These are phyloP conservation scores for Ruditapes philippinarum DNA, from an alignment of 1,140 invertebrate genomes.

Conservation along the genomic window DNA sequence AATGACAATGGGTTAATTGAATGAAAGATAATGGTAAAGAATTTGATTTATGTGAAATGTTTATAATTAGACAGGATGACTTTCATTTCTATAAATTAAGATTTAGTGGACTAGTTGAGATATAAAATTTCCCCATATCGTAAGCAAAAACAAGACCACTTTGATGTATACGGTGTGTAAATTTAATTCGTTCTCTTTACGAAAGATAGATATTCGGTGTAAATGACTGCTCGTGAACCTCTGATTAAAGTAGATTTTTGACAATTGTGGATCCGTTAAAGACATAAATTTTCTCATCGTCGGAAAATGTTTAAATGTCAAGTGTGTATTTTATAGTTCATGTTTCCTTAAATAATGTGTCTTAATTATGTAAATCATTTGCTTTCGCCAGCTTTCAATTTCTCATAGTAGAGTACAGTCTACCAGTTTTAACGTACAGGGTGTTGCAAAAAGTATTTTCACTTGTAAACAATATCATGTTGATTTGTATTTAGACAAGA, in stretches of 20 bases:
- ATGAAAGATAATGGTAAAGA: conserved; percentile 3
- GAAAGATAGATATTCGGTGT: background rate
- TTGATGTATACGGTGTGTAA: conserved; percentile 26
- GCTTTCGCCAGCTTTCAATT: background rate
- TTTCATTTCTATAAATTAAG: background rate
- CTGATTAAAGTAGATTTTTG: conserved; percentile 25
- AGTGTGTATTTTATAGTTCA: conserved; percentile 16
- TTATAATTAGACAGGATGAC: background rate
- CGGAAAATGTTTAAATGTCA: conserved; percentile 24
- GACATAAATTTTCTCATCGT: conserved; percentile 21
- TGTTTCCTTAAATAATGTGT: conserved; percentile 36
- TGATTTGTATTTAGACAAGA: too few species aligned
- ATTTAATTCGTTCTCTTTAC: conserved; percentile 13
- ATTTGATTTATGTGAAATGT: background rate
- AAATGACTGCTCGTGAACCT: background rate
- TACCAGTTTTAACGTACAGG: background rate
- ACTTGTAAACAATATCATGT: too few species aligned
- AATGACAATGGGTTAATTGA: background rate
- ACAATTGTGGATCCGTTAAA: background rate
- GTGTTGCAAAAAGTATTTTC: background rate
- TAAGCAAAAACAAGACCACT: background rate
- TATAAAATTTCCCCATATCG: background rate
- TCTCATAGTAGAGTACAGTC: too few species aligned
- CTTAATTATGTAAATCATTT: conserved; percentile 42
- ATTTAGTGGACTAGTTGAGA: background rate